Percentiles rank a stretch among this genome's conserved stretches.
Evolutionary conservation across 2,113 vertebrate species (phyloP).

Genomic region (Cyanistes caeruleus): DNA sequence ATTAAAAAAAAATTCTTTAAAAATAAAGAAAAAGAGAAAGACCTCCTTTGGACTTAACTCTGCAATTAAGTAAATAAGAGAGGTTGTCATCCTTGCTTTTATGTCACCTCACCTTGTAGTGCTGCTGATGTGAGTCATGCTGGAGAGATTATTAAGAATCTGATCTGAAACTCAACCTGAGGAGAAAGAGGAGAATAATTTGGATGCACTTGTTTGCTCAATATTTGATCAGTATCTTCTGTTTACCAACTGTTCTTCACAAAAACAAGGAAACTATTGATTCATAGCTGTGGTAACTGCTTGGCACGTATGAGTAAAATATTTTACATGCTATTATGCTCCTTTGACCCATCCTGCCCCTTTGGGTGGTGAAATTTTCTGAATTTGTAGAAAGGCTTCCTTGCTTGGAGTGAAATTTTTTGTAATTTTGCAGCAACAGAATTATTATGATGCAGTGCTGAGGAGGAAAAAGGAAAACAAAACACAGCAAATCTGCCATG

Average conservation of each 20-base stretch:
- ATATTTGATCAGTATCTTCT: background rate
- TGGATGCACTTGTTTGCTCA: background rate
- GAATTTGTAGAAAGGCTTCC: background rate
- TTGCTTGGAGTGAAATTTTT: background rate
- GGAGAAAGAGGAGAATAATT: background rate
- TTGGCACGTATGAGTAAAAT: background rate
- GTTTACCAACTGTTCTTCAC: background rate
- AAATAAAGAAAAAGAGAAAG: background rate
- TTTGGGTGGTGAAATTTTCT: background rate
- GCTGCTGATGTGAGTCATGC: background rate
- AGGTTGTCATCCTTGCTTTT: background rate
- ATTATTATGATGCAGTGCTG: background rate
- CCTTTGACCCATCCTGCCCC: background rate
- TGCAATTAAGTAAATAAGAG: background rate
- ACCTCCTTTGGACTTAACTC: background rate
- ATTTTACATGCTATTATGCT: background rate
- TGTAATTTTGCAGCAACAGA: background rate
- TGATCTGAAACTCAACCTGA: background rate
- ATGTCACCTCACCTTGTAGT: background rate
- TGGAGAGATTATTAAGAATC: background rate
- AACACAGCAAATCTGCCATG: background rate
- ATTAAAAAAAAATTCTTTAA: background rate
- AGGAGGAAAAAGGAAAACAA: background rate
- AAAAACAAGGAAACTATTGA: background rate
- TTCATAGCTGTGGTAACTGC: background rate